Evolutionary conservation across 37 sponge, comb jelly and placozoan genomes (phyloP).

Genomic region (Ephydatia muelleri): DNA sequence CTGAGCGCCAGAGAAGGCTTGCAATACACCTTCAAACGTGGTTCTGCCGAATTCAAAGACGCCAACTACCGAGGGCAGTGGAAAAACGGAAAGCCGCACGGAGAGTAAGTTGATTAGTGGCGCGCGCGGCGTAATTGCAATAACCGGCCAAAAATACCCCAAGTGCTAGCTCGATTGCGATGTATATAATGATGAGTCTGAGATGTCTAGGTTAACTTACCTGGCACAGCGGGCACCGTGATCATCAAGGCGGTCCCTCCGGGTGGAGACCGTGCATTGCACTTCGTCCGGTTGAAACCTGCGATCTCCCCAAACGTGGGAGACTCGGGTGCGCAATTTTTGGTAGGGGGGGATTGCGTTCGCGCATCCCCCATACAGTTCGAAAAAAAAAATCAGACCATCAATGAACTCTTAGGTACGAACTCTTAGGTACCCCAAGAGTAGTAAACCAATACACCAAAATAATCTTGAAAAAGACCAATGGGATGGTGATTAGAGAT

Average conservation of each 20-base stretch:
- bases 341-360: slow-evolving; percentile 97
- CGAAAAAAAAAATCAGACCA: background rate
- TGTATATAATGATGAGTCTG: slow-evolving; percentile 12
- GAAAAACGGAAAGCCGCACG: slow-evolving; percentile 67
- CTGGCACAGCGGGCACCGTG: slow-evolving; percentile 94
- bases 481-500: no score
- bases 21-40: slow-evolving; percentile 40
- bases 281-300: slow-evolving; percentile 94
- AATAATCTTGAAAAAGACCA: no score
- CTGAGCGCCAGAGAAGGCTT: slow-evolving; percentile 40
- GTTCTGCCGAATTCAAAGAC: slow-evolving; percentile 41
- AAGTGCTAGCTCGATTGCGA: background rate
- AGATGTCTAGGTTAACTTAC: slow-evolving; percentile 76
- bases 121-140: background rate
- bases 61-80: slow-evolving; percentile 69
- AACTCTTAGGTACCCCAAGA: background rate
- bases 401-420: background rate
- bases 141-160: background rate
- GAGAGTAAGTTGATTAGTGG: slow-evolving; percentile 43
- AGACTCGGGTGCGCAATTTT: slow-evolving; percentile 97
- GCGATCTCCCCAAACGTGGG: slow-evolving; percentile 97
- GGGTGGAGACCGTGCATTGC: slow-evolving; percentile 95
- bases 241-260: slow-evolving; percentile 92
- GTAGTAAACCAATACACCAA: no score
- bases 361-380: slow-evolving; percentile 85